A percentile compares a stretch with the other conserved stretches of the same genome.
These are phyloP conservation scores for Nanorana parkeri DNA, from an alignment of 2,113 vertebrate species.

Conservation along the genomic window DNA sequence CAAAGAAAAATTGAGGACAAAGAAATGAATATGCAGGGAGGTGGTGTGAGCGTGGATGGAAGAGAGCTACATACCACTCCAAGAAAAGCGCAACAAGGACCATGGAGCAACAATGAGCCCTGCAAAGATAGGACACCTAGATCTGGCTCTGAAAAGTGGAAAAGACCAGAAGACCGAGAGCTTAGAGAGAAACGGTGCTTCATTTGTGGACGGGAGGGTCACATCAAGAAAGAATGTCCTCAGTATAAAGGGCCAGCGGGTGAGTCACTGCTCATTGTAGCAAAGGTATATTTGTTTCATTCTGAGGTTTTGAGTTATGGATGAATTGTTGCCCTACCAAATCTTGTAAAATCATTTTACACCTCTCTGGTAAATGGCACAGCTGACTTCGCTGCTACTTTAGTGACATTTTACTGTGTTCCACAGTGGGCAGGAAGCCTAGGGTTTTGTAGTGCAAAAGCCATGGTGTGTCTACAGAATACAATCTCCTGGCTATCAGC, in stretches of 20 bases:
- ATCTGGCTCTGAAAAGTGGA: slow-evolving; percentile 79
- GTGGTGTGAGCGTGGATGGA: slow-evolving; percentile 65
- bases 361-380: no score
- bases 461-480: no score
- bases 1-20: slow-evolving; percentile 74
- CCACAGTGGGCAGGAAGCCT: no score
- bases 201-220: slow-evolving; percentile 85
- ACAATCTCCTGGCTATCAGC: no score
- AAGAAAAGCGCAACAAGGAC: slow-evolving; percentile 65
- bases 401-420: no score
- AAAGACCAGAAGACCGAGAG: slow-evolving; percentile 78
- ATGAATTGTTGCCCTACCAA: not conserved
- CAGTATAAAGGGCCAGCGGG: slow-evolving; percentile 83
- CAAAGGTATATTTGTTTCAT: not conserved
- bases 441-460: no score
- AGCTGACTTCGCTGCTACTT: no score
- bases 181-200: slow-evolving; percentile 84
- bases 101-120: slow-evolving; percentile 62
- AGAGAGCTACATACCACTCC: slow-evolving; percentile 57
- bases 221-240: slow-evolving; percentile 91
- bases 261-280: slow-evolving; percentile 60
- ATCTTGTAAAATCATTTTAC: not conserved
- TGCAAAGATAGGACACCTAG: slow-evolving; percentile 72
- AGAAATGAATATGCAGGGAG: slow-evolving; percentile 71
- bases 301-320: not conserved